These are phyloP conservation scores for Halcyon leucocephala DNA, from an alignment of 2,797 vertebrate genomes.

Conservation along the genomic window DNA sequence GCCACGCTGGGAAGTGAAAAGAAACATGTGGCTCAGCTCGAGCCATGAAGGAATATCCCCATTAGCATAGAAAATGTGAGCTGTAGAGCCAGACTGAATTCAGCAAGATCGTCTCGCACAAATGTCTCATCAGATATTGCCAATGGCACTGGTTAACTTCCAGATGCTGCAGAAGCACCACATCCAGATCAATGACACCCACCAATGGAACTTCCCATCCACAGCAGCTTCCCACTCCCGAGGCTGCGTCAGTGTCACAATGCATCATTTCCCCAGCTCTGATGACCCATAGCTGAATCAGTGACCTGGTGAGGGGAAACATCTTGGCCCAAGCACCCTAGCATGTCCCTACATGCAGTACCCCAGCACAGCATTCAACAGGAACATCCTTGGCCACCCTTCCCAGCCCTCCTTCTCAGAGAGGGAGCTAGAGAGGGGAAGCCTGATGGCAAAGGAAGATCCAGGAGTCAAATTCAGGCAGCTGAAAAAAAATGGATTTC, in stretches of 20 bases:
- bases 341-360: accelerated
- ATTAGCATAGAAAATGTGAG: not conserved
- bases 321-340: accelerated
- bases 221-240: not conserved
- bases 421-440: not conserved
- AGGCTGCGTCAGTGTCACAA: accelerated
- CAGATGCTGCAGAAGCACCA: not conserved
- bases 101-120: not conserved
- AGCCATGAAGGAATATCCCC: not conserved
- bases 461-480: not conserved
- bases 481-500: not conserved
- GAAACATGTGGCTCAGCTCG: not conserved
- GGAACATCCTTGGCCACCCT: accelerated
- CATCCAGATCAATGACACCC: not conserved
- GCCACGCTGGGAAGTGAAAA: accelerated
- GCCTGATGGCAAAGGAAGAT: not conserved
- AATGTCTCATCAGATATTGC: not conserved
- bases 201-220: not conserved
- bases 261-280: not conserved
- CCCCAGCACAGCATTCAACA: not conserved
- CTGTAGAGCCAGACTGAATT: accelerated
- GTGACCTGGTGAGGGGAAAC: not conserved
- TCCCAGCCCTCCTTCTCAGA: not conserved
- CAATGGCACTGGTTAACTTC: not conserved
- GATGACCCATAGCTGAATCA: not conserved